phyloP scores from a whole-genome alignment of 2,113 vertebrate genomes.

The Anoura caudifer region DNA sequence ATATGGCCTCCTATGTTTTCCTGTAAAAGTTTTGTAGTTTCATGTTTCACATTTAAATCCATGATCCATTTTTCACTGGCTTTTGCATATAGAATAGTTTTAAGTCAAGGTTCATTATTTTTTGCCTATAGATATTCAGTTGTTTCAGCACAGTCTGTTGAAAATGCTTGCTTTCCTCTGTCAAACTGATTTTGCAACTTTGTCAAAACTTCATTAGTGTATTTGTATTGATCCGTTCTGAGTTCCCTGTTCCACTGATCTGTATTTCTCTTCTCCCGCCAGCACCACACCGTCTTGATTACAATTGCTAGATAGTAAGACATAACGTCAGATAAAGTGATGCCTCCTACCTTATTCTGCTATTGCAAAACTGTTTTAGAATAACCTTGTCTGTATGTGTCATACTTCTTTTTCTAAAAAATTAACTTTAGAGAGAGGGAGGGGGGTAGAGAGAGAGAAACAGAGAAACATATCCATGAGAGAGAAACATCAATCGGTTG shows the following conservation, averaged over 20 bases:
- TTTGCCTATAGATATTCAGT: neutral
- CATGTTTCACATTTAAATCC: neutral
- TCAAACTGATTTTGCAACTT: neutral
- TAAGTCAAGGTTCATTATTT: neutral
- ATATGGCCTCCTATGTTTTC: neutral
- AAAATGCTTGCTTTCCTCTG: neutral
- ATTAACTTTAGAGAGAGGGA: too few species aligned
- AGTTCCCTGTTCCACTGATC: slow-evolving; percentile 18
- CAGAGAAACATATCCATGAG: too few species aligned
- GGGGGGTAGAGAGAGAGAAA: too few species aligned
- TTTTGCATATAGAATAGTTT: neutral
- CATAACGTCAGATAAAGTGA: neutral
- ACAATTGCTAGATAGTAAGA: neutral
- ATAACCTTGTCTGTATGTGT: neutral
- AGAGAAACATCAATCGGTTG: too few species aligned
- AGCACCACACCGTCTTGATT: neutral
- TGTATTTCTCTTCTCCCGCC: neutral
- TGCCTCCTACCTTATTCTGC: neutral
- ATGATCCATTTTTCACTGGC: neutral
- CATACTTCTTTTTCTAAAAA: neutral
- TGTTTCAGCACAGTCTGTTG: neutral
- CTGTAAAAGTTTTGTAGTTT: neutral
- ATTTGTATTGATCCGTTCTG: neutral
- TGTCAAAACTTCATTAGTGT: neutral
- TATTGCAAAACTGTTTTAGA: neutral